These are phyloP conservation scores for Amphipyra berbera DNA, from an alignment of 2,888 invertebrate genomes.

Conservation along the genomic window DNA sequence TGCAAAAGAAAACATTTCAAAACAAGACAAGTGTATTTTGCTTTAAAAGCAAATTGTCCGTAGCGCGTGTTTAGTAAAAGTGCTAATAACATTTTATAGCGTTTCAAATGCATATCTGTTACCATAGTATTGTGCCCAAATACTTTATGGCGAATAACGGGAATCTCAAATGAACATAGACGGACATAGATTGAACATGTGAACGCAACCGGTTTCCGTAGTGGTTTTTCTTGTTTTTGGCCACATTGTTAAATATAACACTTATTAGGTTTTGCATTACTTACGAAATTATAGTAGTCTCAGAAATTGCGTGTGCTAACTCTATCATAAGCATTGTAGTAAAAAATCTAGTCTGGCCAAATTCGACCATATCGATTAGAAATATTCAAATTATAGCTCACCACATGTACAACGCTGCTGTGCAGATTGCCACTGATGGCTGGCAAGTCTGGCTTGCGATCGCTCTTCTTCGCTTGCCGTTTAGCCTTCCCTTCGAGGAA, in stretches of 20 bases:
- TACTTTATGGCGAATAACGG: slow-evolving; percentile 52
- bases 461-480: slow-evolving; percentile 95
- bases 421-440: slow-evolving; percentile 90
- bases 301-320: no score
- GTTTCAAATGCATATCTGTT: slow-evolving; percentile 48
- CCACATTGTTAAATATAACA: slow-evolving; percentile 50
- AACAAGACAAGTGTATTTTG: slow-evolving; percentile 10
- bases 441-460: slow-evolving; percentile 85
- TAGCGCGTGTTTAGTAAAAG: slow-evolving; percentile 26
- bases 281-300: neutral
- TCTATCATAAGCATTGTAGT: no score
- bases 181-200: slow-evolving; percentile 42
- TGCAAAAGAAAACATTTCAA: slow-evolving; percentile 1
- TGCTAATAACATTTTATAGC: slow-evolving; percentile 43
- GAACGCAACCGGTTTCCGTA: slow-evolving; percentile 53
- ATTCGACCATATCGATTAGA: no score
- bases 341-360: no score
- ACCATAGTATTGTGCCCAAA: slow-evolving; percentile 48
- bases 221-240: slow-evolving; percentile 51
- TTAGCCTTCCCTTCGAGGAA: slow-evolving; percentile 97
- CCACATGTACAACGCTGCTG: slow-evolving; percentile 93
- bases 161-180: slow-evolving; percentile 53
- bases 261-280: slow-evolving; percentile 38
- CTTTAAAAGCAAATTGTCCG: neutral
- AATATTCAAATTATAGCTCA: slow-evolving; percentile 59